Conservation (phyloP, 2,113 vertebrate genomes). For the Nannospalax galili region DNA sequence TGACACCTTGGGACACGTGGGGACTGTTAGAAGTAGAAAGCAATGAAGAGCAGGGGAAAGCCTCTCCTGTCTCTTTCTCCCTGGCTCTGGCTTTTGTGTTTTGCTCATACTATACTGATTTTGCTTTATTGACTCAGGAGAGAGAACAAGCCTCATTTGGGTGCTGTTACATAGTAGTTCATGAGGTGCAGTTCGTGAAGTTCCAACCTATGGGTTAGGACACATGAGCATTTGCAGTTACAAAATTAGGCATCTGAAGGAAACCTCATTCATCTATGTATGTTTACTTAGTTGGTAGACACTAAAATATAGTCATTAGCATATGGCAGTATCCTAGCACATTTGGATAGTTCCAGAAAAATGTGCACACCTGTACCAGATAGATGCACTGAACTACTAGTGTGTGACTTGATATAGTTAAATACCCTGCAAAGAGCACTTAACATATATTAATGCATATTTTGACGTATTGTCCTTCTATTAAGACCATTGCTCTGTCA, state of each 20-base stretch:
- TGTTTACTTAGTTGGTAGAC: not conserved
- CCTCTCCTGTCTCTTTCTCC: not conserved
- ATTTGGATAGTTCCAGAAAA: conserved; percentile 3
- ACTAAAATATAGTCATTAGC: conserved; percentile 1
- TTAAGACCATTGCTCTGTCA: not conserved
- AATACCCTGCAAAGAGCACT: not conserved
- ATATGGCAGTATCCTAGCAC: not conserved
- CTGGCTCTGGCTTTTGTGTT: not conserved
- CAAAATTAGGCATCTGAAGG: not conserved
- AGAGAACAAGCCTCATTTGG: not conserved
- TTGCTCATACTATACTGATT: not conserved
- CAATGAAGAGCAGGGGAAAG: not conserved
- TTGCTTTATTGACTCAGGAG: not conserved
- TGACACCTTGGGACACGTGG: not conserved
- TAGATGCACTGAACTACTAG: not conserved
- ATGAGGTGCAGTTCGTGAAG: not conserved
- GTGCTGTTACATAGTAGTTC: not conserved
- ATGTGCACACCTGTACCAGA: not conserved
- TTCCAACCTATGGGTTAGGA: not conserved
- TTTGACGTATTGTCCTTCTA: not conserved
- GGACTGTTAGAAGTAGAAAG: not conserved
- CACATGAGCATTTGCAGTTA: not conserved
- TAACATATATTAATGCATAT: not conserved
- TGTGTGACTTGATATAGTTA: conserved; percentile 6
- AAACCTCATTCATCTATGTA: not conserved